Evolutionary conservation across 2,113 vertebrate species (phyloP).

Genomic region (Cyprinodon tularosa): DNA sequence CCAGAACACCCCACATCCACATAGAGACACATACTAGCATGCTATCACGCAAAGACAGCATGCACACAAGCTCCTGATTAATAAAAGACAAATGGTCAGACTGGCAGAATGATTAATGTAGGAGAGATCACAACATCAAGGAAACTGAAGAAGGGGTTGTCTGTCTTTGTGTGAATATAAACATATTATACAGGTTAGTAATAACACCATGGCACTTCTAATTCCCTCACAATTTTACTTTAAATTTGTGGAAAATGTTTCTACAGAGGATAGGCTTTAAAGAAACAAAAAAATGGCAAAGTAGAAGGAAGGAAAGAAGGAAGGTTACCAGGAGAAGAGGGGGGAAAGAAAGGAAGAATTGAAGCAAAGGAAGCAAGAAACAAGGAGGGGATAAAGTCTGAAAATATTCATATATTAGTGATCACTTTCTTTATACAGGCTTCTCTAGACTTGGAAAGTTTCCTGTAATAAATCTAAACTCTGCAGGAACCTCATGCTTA

Average conservation of each 20-base stretch:
- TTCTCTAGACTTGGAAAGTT: no score
- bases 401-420: neutral
- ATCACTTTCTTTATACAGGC: no score
- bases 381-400: neutral
- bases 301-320: no score
- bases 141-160: neutral
- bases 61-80: conserved; percentile 51
- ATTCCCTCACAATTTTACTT: neutral
- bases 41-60: conserved; percentile 58
- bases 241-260: neutral
- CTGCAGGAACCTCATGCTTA: no score
- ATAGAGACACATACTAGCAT: conserved; percentile 7
- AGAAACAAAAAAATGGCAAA: neutral
- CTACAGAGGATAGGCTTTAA: neutral
- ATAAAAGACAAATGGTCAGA: conserved; percentile 64
- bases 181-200: neutral
- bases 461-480: no score
- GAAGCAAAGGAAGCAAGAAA: neutral
- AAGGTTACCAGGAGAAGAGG: no score
- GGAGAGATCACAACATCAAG: conserved; percentile 37
- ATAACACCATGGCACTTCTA: neutral
- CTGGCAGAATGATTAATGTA: conserved; percentile 63
- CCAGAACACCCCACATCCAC: conserved; percentile 16
- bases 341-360: no score
- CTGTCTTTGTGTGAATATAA: conserved; percentile 9